Percentiles rank a stretch among this genome's conserved stretches.
Evolutionary conservation across 2,888 invertebrate species (phyloP).

Genomic region (Ferdinandea cuprea): DNA sequence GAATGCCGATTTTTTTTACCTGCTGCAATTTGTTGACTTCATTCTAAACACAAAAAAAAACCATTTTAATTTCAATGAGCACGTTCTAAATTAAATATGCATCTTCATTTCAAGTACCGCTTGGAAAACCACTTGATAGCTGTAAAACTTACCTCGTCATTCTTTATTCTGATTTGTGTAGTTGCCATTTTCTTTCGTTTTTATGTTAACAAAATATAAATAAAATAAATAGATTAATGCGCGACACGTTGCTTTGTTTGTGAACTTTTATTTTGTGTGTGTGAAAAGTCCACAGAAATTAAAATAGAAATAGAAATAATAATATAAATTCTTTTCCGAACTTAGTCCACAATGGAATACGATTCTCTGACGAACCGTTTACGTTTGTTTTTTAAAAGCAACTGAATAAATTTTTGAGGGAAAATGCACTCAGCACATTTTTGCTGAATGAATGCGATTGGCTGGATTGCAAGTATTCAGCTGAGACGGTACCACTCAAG

Average conservation of each 20-base stretch:
- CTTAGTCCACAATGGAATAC: slow-evolving; percentile 18
- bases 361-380: slow-evolving; percentile 77
- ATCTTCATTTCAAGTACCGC: not conserved
- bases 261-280: not conserved
- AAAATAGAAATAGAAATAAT: slow-evolving; percentile 36
- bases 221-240: slow-evolving; percentile 58
- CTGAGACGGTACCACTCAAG: slow-evolving; percentile 32
- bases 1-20: slow-evolving; percentile 79
- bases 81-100: too few relatives aligned
- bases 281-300: slow-evolving; percentile 6
- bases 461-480: slow-evolving; percentile 50
- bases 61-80: too few relatives aligned
- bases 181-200: slow-evolving; percentile 62
- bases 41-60: slow-evolving; percentile 76
- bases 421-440: slow-evolving; percentile 68
- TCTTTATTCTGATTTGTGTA: slow-evolving; percentile 46
- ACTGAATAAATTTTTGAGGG: slow-evolving; percentile 73
- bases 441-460: slow-evolving; percentile 70
- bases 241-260: slow-evolving; percentile 43
- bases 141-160: slow-evolving; percentile 64
- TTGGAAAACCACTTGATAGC: slow-evolving; percentile 9
- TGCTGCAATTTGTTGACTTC: slow-evolving; percentile 78
- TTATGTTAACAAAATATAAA: slow-evolving; percentile 32
- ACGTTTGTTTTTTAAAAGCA: slow-evolving; percentile 79
- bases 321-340: not conserved